Evolutionary conservation across 2,888 invertebrate species (phyloP), one percentile per base, ranked within the genome.

Genomic region (Hetaerina titia): DNA sequence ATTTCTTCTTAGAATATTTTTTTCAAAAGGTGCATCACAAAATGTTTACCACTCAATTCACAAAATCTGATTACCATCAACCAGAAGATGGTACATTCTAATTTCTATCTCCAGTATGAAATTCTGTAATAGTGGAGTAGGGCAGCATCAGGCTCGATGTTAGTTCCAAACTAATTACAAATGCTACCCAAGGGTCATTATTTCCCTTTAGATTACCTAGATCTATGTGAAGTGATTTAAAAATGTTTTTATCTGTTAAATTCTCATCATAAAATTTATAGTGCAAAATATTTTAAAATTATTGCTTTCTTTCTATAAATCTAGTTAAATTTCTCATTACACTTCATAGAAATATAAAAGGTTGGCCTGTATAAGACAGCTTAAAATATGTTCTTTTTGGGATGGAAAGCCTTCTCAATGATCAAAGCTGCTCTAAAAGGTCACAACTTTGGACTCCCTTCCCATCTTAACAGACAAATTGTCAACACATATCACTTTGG

Each of bases 221-320:
- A 74, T 92, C 45, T 60, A n/a, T n/a, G 92, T 69, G 92, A 92
- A 92, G 56, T 57, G 69, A 56, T 92, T 19, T 45, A 92, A 74
- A 22, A 92, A 92, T 45, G 9, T 15, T 69, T 63, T 90, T 56
- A 92, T 56, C 92, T 25, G 22, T 92, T 69, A 92, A 92, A 56
- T n/a, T 92, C 56, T 69, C 92, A 69, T 56, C 45, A n/a, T 64
- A 92, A 92, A 69, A 92, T 92, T 19, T 56, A 9, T 74, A 74
- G 92, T 92, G 92, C 92, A 92, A 92, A 92, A 92, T 92, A 92
- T 13, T 92, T 92, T 89, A 57, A 64, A 74, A 92, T 74, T 92
- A 92, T 92, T 74, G 92, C 92, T 92, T 64, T 45, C 60, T 90
- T 69, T 92, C 69, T 74, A 92, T 92, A 69, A 92, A 69, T 92